Evolutionary conservation across 35 echinoderm and acorn worm species (phyloP).

Genomic region (Amphiura filiformis): DNA sequence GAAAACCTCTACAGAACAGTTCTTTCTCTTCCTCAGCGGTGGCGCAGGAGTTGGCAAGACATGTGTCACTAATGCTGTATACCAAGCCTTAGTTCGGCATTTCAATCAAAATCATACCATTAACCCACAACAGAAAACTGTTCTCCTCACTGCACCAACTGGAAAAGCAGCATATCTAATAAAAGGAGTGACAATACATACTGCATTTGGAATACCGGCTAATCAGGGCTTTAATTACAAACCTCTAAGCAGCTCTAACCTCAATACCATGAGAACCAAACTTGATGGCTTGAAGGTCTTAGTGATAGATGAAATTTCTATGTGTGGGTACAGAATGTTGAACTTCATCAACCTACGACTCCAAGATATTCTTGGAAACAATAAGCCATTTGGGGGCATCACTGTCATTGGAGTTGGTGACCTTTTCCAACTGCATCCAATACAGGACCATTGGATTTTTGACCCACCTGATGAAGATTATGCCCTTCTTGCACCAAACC

Average conservation of each 20-base stretch:
- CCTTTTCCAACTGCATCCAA: neutral
- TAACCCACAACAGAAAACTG: neutral
- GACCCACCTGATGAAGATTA: neutral
- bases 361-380: neutral
- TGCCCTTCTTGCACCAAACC: neutral
- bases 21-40: conserved; percentile 10
- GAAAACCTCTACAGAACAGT: neutral
- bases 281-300: neutral
- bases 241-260: neutral
- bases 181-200: conserved; percentile 1
- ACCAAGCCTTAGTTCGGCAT: conserved; percentile 19
- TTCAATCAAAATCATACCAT: neutral
- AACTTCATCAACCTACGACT: conserved; percentile 14
- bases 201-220: conserved; percentile 23
- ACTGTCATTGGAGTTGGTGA: neutral
- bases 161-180: conserved; percentile 30
- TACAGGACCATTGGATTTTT: neutral
- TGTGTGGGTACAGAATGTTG: conserved; percentile 4
- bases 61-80: neutral
- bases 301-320: conserved; percentile 22
- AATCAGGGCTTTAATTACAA: conserved; percentile 15
- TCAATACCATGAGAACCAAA: neutral
- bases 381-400: neutral
- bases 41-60: conserved; percentile 34
- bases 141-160: conserved; percentile 20